A percentile compares a stretch with the other conserved stretches of the same genome.
phyloP scores from a whole-genome alignment of 37 sponge, comb jelly and placozoan species.

The Mnemiopsis leidyi region DNA sequence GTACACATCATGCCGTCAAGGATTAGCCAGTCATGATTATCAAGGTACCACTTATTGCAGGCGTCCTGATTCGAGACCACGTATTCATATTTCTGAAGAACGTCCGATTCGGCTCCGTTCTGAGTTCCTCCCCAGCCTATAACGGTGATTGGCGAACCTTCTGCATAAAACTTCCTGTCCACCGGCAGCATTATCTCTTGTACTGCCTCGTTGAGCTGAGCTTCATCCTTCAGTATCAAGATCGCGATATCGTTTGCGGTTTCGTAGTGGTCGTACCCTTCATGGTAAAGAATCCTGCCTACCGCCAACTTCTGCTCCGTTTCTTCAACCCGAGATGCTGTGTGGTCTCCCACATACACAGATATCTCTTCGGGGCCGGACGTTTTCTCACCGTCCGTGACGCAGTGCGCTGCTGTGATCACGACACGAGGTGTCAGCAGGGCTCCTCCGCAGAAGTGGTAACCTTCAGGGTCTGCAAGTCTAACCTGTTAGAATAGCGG shows the following conservation, averaged over 20 bases:
- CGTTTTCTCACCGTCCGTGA: neutral
- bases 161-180: neutral
- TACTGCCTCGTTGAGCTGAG: neutral
- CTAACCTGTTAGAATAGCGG: neutral
- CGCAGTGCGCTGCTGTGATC: constrained; percentile 9
- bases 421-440: neutral
- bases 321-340: neutral
- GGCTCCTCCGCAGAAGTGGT: neutral
- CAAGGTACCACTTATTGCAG: neutral
- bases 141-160: neutral
- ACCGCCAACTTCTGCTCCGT: neutral
- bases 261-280: neutral
- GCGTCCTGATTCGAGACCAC: neutral
- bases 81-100: neutral
- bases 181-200: neutral
- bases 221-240: neutral
- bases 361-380: neutral
- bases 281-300: neutral
- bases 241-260: neutral
- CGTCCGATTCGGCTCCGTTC: neutral
- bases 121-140: neutral
- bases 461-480: neutral
- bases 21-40: too few relatives aligned
- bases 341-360: neutral
- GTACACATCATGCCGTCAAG: neutral